phyloP scores from a whole-genome alignment of 2,888 invertebrate genomes.

The Ormyrus labotus region DNA sequence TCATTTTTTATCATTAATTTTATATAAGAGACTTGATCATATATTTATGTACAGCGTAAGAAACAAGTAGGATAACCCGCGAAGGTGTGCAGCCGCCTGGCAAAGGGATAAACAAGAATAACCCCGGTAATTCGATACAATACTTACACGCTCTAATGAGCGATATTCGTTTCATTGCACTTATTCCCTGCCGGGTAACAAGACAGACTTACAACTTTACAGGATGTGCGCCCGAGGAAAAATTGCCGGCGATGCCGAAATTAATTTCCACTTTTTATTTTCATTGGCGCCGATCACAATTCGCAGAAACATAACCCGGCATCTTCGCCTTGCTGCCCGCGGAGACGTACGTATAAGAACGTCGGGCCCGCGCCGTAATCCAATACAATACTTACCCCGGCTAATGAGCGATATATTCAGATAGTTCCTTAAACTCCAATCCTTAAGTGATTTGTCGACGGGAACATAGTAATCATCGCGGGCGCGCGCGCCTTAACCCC shows the following conservation, averaged over 20 bases:
- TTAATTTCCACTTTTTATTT: constrained; percentile 44
- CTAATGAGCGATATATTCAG: constrained; percentile 49
- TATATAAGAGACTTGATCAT: too few species aligned
- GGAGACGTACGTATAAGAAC: background rate
- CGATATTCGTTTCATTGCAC: constrained; percentile 21
- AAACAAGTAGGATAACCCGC: too few species aligned
- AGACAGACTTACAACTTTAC: constrained; percentile 8
- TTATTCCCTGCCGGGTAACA: constrained; percentile 10
- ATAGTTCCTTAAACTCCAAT: constrained; percentile 49
- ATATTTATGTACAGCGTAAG: too few species aligned
- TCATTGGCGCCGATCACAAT: constrained; percentile 1
- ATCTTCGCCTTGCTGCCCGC: constrained; percentile 5
- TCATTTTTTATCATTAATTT: too few species aligned
- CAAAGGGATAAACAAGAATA: constrained; percentile 4
- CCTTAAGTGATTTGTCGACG: constrained; percentile 54
- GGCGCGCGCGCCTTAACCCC: background rate
- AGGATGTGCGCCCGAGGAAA: background rate
- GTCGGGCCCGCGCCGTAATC: constrained; percentile 22
- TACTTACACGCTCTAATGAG: constrained; percentile 41
- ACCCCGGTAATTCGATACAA: constrained; percentile 29
- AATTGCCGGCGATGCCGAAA: constrained; percentile 17
- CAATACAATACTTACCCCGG: constrained; percentile 37
- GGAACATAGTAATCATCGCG: constrained; percentile 51
- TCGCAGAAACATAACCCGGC: constrained; percentile 22
- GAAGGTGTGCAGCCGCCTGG: background rate